Conservation (phyloP, 2,888 invertebrate species). For the Drosophila tripunctata region DNA sequence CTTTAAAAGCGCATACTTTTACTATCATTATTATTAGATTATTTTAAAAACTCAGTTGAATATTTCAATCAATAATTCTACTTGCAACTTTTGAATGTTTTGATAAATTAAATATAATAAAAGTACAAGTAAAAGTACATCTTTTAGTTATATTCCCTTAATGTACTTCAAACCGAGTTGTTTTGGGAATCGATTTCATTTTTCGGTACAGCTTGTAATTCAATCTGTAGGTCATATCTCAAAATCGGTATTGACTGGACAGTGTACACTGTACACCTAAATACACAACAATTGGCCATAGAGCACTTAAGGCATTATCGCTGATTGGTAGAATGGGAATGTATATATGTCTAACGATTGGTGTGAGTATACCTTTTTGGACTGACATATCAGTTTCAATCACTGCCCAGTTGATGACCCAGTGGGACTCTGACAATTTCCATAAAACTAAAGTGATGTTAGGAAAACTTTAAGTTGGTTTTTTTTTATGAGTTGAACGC, state of each 20-base stretch:
- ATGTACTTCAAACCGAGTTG: not conserved
- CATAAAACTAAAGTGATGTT: constrained; percentile 66
- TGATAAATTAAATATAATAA: too few species aligned
- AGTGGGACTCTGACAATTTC: constrained; percentile 44
- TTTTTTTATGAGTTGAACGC: constrained; percentile 58
- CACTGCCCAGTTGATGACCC: constrained; percentile 56
- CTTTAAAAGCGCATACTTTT: too few species aligned
- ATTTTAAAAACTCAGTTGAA: too few species aligned
- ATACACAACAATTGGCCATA: constrained; percentile 40
- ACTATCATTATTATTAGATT: too few species aligned
- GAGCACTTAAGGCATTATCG: constrained; percentile 38
- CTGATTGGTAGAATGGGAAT: constrained; percentile 17
- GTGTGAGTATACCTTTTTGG: constrained; percentile 8
- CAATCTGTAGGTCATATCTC: constrained; percentile 8
- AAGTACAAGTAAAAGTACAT: too few species aligned
- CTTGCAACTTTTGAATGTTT: too few species aligned
- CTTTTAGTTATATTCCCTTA: not conserved
- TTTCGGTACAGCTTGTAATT: constrained; percentile 13
- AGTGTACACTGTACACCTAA: constrained; percentile 49
- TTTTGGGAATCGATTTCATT: not conserved
- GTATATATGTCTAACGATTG: constrained; percentile 7
- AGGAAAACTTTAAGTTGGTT: constrained; percentile 56
- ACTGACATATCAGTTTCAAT: constrained; percentile 68
- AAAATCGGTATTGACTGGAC: not conserved
- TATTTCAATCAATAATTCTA: too few species aligned